Conservation (phyloP, 2,113 vertebrate species). For the Panurus biarmicus region DNA sequence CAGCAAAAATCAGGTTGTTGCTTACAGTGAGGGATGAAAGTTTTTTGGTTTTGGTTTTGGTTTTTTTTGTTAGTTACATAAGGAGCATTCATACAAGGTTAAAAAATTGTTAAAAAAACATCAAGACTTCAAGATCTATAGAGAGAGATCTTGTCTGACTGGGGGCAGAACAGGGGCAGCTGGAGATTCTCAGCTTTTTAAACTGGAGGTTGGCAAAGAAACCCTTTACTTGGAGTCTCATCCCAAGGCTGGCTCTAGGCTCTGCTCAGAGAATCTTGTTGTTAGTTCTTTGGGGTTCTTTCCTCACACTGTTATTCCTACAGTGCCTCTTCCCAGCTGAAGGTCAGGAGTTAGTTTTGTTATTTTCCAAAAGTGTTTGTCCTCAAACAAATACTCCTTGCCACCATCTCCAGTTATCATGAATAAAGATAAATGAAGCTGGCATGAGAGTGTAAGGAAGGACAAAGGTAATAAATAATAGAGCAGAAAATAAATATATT, state of each 20-base stretch:
- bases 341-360: neutral
- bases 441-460: neutral
- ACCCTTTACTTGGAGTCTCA: neutral
- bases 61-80: neutral
- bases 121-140: neutral
- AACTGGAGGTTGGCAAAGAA: neutral
- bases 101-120: neutral
- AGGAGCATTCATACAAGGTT: neutral
- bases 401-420: neutral
- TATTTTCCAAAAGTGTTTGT: neutral
- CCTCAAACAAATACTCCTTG: neutral
- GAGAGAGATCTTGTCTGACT: neutral
- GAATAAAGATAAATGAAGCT: conserved; percentile 3
- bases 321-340: neutral
- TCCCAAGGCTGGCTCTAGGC: neutral
- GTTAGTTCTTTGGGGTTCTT: neutral
- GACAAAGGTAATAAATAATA: conserved; percentile 31
- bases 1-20: neutral
- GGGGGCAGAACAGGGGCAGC: neutral
- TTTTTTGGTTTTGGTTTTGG: neutral
- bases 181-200: neutral
- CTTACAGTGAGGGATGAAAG: neutral
- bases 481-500: conserved; percentile 35
- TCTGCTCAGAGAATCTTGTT: neutral
- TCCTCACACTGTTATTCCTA: neutral